Base-by-base conservation (phyloP, 92 coral and sea anemone genomes). In the Isaurus tuberculatus region DNA sequence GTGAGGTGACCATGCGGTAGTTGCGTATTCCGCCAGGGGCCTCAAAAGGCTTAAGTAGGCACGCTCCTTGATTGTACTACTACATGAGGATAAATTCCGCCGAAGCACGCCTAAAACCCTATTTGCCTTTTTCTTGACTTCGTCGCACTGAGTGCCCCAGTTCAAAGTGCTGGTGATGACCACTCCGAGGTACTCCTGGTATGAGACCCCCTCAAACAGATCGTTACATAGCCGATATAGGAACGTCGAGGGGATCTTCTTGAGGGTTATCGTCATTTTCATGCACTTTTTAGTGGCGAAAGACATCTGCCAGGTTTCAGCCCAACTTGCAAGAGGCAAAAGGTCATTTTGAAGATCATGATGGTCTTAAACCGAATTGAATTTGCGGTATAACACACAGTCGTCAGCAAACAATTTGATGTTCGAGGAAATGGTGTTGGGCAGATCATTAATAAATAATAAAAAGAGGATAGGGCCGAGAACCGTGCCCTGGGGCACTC, bases 401-500 rank as follows among this genome's bases (percentile, higher is more conserved):
- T 60, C 81, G 55, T 84, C 87, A 30, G 81, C 81, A 53, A 73
- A 72, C 82, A 84, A 73, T 79, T 70, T 60, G 11, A 84, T 69
- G 36, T 73, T 57, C 65, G 81, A 73, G 23, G 81, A 60, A 70
- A 72, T 61, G 65, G 34, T 71, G 65, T n/a, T 53, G 25, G 64
- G 72, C 4, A 70, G 80, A 65, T 83, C 70, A 42, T 70, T 83
- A 5, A 83, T 57, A 58, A 68, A 83, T 33, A 83, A 67, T 33
- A 70, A 75, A 77, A 83, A 83, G 65, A 83, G 46, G 42, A 70
- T 23, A 8, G 86, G 86, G 34, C 87, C 80, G 23, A 83, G 80
- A 64, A 72, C 81, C 63, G 87, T 83, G 44, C 72, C 87, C 49
- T 72, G 80, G 51, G 87, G 87, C 71, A 83, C 72, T 70, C 87